These are phyloP conservation scores for Phengaris alcon DNA, from an alignment of 2,888 invertebrate genomes.

Conservation along the genomic window DNA sequence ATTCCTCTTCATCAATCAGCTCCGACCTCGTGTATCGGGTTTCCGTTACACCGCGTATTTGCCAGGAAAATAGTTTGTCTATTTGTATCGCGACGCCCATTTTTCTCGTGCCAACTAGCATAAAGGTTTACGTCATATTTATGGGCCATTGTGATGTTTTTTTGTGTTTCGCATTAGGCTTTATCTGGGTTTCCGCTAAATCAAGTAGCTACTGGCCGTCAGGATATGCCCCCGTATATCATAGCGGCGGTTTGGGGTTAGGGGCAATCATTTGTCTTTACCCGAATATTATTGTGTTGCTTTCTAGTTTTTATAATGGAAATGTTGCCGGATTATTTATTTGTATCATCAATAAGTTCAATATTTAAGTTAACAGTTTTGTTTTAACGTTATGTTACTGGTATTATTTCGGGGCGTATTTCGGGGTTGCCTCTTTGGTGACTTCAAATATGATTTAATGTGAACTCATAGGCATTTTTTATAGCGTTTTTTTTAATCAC, in stretches of 20 bases:
- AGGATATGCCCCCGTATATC: slow-evolving; percentile 76
- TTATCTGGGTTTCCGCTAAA: slow-evolving; percentile 80
- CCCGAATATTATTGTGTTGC: slow-evolving; percentile 33
- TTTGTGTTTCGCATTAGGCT: slow-evolving; percentile 80
- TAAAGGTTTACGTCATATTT: slow-evolving; percentile 80
- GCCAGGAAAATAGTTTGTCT: slow-evolving; percentile 47
- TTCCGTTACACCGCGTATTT: slow-evolving; percentile 30
- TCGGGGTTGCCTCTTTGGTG: no score
- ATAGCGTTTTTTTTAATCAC: no score
- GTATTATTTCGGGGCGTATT: no score
- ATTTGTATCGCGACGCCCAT: slow-evolving; percentile 65
- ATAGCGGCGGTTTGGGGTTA: slow-evolving; percentile 73
- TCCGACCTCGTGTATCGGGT: slow-evolving; percentile 23
- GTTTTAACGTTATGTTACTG: not conserved
- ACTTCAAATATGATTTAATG: no score
- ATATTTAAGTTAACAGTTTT: not conserved
- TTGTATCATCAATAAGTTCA: not conserved
- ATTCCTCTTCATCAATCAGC: slow-evolving; percentile 5
- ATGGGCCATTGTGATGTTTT: slow-evolving; percentile 79
- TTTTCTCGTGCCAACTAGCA: slow-evolving; percentile 76
- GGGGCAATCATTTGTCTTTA: slow-evolving; percentile 62
- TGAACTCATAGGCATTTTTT: no score
- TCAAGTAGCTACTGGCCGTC: slow-evolving; percentile 80
- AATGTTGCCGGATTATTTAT: slow-evolving; percentile 1
- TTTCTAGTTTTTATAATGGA: slow-evolving; percentile 13